These are phyloP conservation scores for Cossypha heuglini DNA, from an alignment of 2,797 vertebrate species.

Conservation along the genomic window DNA sequence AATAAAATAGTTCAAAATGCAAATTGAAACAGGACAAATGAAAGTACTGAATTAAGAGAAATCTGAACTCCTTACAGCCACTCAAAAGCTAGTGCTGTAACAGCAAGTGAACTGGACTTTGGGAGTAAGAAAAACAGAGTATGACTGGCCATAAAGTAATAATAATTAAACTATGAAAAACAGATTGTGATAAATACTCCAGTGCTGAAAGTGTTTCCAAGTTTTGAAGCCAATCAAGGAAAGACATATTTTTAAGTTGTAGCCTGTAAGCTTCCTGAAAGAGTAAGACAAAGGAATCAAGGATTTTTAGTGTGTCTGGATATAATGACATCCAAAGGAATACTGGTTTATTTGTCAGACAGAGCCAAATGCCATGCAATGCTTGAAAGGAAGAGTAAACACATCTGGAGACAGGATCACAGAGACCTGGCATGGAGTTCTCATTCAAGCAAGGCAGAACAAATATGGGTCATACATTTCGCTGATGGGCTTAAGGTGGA, in stretches of 20 bases:
- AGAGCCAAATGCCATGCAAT: not conserved
- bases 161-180: not conserved
- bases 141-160: not conserved
- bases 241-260: not conserved
- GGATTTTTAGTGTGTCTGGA: fast-evolving
- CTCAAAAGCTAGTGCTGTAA: not conserved
- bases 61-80: not conserved
- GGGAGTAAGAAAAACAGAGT: not conserved
- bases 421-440: fast-evolving
- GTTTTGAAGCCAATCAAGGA: not conserved
- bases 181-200: not conserved
- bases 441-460: not conserved
- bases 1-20: not conserved
- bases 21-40: not conserved
- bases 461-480: not conserved
- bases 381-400: not conserved
- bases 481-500: fast-evolving
- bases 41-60: conserved; percentile 13
- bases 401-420: not conserved
- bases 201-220: not conserved
- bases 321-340: not conserved
- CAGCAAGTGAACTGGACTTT: not conserved
- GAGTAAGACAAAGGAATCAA: not conserved
- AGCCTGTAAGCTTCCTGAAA: not conserved
- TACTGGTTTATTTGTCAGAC: not conserved